Base-by-base conservation (phyloP, 2,888 invertebrate species). In the Poecilus cupreus region DNA sequence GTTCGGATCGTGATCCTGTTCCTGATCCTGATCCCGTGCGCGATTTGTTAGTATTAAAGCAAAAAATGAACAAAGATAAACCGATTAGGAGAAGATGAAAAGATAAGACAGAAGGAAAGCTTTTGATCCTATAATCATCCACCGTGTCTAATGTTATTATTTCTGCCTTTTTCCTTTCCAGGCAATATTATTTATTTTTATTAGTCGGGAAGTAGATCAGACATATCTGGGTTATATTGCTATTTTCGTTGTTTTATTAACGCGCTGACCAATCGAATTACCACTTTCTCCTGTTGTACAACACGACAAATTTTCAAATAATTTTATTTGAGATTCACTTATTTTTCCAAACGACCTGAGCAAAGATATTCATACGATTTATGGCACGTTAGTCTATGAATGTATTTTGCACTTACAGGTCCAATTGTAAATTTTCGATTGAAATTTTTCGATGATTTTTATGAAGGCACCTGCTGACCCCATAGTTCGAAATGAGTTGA, bases 31-130 rank as follows among this genome's bases (percentile, higher is more conserved):
- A 68, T 37, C 32, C 22, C 11, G 18, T 22, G 37, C 13, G 51
- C 37, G 70, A 80, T 70, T 80, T 80, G 80, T 80, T 57, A 72
- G 72, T 68, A 80, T 54, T 77, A 77, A 80, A 64, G 49, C 72
- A 72, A 72, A 70, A 72, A 80, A 37, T 46, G 72, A 80, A 54
- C 54, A 24, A 46, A 57, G 57, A 54, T 80, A 80, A 80, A 80
- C 72, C 80, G 80, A 80, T 80, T 80, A 80, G 80, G 18, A 80
- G 43, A 46, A 77, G 80, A 80, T 80, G 72, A 80, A 80, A 72
- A 64, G 80, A 80, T 80, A 72, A 80, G 57, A 80, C 43, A 72
- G 68, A 72, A 32, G 22, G 70, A 72, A 80, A 72, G 22, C 70
- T 54, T 80, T 80, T 80, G 80, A 80, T 80, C 80, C 57, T 37